These are phyloP conservation scores for Lamellibrachia satsuma DNA, from an alignment of 2,888 invertebrate species.

Conservation along the genomic window DNA sequence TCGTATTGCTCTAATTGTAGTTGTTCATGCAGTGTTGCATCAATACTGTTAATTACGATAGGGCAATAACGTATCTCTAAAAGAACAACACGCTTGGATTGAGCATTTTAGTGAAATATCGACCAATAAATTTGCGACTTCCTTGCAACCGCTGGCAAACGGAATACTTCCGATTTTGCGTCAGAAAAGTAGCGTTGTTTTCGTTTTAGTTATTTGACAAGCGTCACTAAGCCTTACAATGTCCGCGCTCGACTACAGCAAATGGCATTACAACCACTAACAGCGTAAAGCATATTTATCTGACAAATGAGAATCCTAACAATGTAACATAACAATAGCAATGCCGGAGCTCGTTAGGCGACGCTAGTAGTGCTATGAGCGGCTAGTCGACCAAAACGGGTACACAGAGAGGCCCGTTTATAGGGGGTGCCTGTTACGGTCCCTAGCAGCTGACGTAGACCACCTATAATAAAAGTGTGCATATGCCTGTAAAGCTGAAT, in stretches of 20 bases:
- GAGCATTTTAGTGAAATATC: neutral
- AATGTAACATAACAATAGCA: neutral
- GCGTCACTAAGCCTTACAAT: neutral
- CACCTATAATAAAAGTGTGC: no score
- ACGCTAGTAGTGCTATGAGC: neutral
- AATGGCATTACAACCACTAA: constrained; percentile 73
- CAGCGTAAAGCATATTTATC: neutral
- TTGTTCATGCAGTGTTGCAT: neutral
- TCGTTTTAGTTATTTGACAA: neutral
- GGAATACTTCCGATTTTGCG: neutral
- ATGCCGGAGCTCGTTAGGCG: neutral
- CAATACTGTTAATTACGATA: neutral
- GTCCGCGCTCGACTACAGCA: constrained; percentile 82
- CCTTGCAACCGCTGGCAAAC: neutral
- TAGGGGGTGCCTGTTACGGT: no score
- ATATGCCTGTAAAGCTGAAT: no score
- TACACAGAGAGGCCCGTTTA: no score
- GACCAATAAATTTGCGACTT: neutral
- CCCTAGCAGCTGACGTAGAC: no score
- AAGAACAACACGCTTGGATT: constrained; percentile 7
- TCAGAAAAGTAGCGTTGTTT: neutral
- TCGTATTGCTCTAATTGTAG: neutral
- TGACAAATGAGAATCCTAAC: neutral
- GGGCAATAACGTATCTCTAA: neutral
- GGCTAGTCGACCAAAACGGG: no score